Evolutionary conservation across 1,140 invertebrate genomes (phyloP).

Genomic region (Lucilia cuprina): DNA sequence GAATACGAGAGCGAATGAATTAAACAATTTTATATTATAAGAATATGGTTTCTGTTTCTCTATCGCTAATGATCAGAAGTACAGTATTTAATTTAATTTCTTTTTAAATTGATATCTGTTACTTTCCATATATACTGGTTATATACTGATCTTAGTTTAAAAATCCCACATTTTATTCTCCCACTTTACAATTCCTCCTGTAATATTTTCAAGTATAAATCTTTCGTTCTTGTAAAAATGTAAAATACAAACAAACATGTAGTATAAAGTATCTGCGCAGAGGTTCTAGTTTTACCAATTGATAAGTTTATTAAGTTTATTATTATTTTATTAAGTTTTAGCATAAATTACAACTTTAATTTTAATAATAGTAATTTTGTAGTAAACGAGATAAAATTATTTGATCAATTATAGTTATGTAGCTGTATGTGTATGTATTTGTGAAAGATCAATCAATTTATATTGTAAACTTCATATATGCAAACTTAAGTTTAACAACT

Average conservation of each 20-base stretch:
- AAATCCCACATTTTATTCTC: too few relatives aligned
- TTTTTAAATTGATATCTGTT: constrained; percentile 48
- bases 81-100: constrained; percentile 51
- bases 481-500: neutral
- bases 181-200: too few relatives aligned
- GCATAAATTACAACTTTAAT: neutral
- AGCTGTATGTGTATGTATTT: neutral
- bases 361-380: neutral
- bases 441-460: neutral
- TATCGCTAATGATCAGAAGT: constrained; percentile 40
- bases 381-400: neutral
- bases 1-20: neutral
- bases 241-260: neutral
- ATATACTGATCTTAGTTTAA: too few relatives aligned
- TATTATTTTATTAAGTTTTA: constrained; percentile 12
- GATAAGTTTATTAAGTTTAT: neutral
- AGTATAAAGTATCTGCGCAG: neutral
- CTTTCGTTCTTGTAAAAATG: neutral
- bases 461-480: neutral
- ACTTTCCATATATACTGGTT: neutral
- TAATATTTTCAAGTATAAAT: neutral
- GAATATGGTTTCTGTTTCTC: neutral
- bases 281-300: neutral
- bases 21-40: neutral
- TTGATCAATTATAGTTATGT: too few relatives aligned